Percentiles rank a stretch among this genome's conserved stretches.
Evolutionary conservation across 1,140 invertebrate genomes (phyloP).

Genomic region (Diprion similis): DNA sequence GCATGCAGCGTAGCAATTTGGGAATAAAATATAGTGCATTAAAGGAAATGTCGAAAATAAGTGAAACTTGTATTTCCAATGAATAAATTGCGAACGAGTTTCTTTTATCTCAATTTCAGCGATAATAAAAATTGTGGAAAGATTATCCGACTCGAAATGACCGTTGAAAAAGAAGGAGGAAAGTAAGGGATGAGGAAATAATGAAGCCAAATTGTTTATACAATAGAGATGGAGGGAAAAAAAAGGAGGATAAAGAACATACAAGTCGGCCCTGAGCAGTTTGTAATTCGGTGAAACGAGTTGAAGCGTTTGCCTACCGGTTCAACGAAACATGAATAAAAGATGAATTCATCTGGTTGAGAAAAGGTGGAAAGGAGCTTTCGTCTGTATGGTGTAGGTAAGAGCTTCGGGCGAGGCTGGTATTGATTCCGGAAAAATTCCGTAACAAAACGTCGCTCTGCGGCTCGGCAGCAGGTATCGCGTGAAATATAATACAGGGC

Average conservation of each 20-base stretch:
- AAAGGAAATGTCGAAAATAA: no score
- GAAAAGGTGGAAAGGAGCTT: not conserved
- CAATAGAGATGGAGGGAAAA: not conserved
- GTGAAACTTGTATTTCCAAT: no score
- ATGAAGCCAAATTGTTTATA: not conserved
- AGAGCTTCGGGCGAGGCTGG: not conserved
- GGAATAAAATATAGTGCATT: no score
- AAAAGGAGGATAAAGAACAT: not conserved
- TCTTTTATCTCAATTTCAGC: not conserved
- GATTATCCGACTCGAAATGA: not conserved
- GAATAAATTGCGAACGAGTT: no score
- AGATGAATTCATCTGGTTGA: slow-evolving; percentile 48
- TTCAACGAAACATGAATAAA: slow-evolving; percentile 47
- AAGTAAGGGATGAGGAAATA: not conserved
- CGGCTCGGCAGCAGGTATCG: not conserved
- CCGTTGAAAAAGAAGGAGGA: not conserved
- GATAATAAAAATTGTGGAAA: not conserved
- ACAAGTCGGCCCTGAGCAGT: not conserved
- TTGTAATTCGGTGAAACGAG: not conserved
- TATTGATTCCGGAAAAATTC: slow-evolving; percentile 9
- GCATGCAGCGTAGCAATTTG: no score
- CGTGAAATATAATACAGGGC: not conserved
- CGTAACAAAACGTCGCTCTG: not conserved
- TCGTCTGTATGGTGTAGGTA: not conserved
- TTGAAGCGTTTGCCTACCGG: not conserved